A percentile compares a stretch with the other conserved stretches of the same genome.
phyloP scores from a whole-genome alignment of 2,888 invertebrate species.

The Hyalella azteca region DNA sequence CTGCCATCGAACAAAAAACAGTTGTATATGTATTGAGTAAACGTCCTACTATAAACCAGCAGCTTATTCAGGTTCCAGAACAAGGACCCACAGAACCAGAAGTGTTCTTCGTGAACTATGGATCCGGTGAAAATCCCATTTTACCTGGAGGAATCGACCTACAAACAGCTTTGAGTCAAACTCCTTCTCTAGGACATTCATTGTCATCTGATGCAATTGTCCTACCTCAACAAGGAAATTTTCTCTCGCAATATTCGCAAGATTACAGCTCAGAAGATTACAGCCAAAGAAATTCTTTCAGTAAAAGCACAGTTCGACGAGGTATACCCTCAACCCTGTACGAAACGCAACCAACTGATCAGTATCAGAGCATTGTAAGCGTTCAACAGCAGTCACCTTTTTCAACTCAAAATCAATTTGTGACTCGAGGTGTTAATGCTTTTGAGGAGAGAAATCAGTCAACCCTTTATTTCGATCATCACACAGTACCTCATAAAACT shows the following conservation, averaged over 20 bases:
- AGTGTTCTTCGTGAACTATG: slow-evolving; percentile 39
- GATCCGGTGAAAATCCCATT: slow-evolving; percentile 22
- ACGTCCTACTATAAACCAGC: background rate
- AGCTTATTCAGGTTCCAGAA: slow-evolving; percentile 23
- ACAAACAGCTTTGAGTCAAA: slow-evolving; percentile 8
- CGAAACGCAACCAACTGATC: background rate
- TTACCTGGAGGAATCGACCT: slow-evolving; percentile 33
- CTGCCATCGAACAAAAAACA: slow-evolving; percentile 46
- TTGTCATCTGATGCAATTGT: background rate
- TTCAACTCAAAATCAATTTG: background rate
- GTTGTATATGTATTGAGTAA: slow-evolving; percentile 49
- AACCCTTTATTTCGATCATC: too few species aligned
- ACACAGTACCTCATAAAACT: too few species aligned
- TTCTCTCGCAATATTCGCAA: background rate
- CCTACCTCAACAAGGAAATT: background rate
- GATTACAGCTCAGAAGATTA: background rate
- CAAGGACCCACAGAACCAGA: slow-evolving; percentile 16
- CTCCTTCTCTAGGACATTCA: background rate
- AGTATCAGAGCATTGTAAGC: background rate
- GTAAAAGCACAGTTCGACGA: background rate
- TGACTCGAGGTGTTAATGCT: too few species aligned
- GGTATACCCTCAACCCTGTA: background rate
- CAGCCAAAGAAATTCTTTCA: background rate
- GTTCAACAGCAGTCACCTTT: background rate
- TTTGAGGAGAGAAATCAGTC: too few species aligned